A percentile compares a stretch with the other conserved stretches of the same genome.
These are phyloP conservation scores for Erynnis tages DNA, from an alignment of 2,888 invertebrate genomes.

Conservation along the genomic window DNA sequence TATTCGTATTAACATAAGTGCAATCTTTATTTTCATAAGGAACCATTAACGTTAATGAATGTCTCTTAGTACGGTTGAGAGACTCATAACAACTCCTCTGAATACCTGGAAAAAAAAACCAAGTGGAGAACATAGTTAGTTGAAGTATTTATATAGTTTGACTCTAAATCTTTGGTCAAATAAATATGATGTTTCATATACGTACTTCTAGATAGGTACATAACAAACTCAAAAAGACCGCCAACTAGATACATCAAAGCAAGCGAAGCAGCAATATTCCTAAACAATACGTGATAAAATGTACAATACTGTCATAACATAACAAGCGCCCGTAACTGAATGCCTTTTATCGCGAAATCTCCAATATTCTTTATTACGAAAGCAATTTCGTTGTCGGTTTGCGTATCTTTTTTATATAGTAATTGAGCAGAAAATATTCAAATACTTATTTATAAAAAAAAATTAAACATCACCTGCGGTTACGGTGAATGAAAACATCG, in stretches of 20 bases:
- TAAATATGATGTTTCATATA: not conserved
- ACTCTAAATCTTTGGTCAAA: not conserved
- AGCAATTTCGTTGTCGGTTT: conserved; percentile 7
- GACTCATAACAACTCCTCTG: too few species aligned
- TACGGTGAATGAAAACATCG: too few species aligned
- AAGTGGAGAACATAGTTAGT: not conserved
- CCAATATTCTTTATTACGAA: conserved; percentile 7
- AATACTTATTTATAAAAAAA: conserved; percentile 2
- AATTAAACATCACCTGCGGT: not conserved
- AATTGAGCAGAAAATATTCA: too few species aligned
- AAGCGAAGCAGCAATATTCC: too few species aligned
- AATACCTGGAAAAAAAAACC: too few species aligned
- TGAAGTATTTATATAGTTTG: not conserved
- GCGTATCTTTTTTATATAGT: too few species aligned
- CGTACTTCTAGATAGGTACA: too few species aligned
- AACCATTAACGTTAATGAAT: too few species aligned
- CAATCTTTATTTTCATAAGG: too few species aligned
- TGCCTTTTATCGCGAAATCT: conserved; percentile 1
- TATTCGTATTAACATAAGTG: too few species aligned
- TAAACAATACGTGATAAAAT: conserved; percentile 14
- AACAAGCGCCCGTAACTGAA: not conserved
- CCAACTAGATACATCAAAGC: not conserved
- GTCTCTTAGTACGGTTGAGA: too few species aligned
- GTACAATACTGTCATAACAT: conserved; percentile 7
- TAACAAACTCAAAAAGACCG: not conserved